Evolutionary conservation across 64 coral and sea anemone genomes (phyloP).

Genomic region (Montipora foliosa): DNA sequence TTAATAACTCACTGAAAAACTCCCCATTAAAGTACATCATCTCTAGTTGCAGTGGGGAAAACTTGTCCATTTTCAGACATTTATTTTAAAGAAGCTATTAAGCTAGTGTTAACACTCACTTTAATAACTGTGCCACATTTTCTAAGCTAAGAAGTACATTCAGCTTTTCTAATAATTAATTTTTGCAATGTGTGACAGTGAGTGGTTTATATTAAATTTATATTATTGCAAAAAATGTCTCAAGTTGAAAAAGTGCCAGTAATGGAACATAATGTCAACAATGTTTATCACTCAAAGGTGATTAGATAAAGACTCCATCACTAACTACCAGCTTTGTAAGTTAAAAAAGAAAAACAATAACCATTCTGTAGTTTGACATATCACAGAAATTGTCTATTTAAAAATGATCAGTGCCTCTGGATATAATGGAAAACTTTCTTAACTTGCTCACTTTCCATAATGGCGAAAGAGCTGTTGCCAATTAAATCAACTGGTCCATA

Average conservation of each 20-base stretch:
- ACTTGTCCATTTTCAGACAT: neutral
- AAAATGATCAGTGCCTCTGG: neutral
- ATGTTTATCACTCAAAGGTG: too few relatives aligned
- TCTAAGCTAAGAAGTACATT: neutral
- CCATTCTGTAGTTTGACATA: neutral
- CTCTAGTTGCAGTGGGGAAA: neutral
- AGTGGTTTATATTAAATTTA: neutral
- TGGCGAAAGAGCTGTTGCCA: slow-evolving; percentile 50
- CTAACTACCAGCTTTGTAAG: neutral
- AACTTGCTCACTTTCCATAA: neutral
- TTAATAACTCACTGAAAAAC: neutral
- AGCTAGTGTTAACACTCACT: neutral
- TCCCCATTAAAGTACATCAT: neutral
- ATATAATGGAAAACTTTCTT: neutral
- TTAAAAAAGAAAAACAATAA: neutral
- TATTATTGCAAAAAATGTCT: too few relatives aligned
- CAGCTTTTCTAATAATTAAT: neutral
- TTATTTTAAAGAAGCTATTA: neutral
- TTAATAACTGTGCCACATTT: neutral
- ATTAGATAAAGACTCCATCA: neutral
- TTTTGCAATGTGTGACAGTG: neutral
- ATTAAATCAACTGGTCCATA: slow-evolving; percentile 65
- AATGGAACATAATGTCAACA: neutral
- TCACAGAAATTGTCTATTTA: neutral
- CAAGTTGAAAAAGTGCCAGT: neutral